A percentile compares a stretch with the other conserved stretches of the same genome.
phyloP scores from a whole-genome alignment of 2,888 invertebrate genomes.

The Callinectes sapidus region DNA sequence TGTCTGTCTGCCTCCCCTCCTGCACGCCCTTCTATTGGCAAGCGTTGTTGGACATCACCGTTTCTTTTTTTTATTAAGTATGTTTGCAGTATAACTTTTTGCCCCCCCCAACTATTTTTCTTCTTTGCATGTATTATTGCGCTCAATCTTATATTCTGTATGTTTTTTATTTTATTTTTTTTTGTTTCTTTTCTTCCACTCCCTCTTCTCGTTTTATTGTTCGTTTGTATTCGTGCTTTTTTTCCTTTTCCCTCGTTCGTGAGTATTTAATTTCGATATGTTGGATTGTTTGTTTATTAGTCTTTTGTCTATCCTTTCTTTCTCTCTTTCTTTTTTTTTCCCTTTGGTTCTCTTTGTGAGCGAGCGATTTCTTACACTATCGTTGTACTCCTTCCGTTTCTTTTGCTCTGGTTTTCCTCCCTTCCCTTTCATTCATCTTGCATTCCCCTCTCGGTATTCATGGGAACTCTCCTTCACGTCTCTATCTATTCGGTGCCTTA shows the following conservation, averaged over 20 bases:
- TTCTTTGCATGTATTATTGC: neutral
- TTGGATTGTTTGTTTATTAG: neutral
- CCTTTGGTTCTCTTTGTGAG: neutral
- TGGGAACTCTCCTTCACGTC: neutral
- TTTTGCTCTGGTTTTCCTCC: neutral
- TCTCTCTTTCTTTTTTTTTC: neutral
- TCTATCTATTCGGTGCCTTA: neutral
- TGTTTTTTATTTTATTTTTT: neutral
- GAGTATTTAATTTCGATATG: constrained; percentile 4
- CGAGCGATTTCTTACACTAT: neutral
- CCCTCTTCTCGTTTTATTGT: neutral
- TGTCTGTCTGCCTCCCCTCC: neutral
- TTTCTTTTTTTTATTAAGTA: neutral
- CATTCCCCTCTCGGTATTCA: neutral
- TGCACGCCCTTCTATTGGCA: neutral
- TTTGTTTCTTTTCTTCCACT: neutral
- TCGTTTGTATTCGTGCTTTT: neutral
- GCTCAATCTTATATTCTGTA: neutral
- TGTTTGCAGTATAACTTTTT: neutral
- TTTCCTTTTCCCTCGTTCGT: neutral
- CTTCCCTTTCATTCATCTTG: neutral
- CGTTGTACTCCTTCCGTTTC: neutral
- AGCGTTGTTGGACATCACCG: neutral
- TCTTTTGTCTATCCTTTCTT: neutral
- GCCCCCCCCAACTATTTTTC: neutral